phyloP scores from a whole-genome alignment of 2,113 vertebrate genomes.

The Murina feae region DNA sequence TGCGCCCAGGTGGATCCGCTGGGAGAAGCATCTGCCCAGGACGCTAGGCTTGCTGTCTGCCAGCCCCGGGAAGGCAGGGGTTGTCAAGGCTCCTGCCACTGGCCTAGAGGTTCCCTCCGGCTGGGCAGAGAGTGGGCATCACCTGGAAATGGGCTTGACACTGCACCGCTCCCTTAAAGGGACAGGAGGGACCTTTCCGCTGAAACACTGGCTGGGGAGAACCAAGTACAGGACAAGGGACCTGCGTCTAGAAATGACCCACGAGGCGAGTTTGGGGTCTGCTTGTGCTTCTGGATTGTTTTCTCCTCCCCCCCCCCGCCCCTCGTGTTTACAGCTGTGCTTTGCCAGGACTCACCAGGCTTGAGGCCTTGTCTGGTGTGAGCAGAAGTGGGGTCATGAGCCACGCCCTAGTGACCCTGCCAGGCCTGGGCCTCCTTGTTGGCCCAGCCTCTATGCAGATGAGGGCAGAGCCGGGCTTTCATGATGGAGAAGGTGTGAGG shows the following conservation, averaged over 20 bases:
- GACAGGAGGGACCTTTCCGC: neutral
- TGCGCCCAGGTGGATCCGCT: fast-evolving
- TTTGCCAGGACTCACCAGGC: neutral
- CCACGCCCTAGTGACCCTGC: neutral
- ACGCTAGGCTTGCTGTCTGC: neutral
- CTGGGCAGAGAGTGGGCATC: neutral
- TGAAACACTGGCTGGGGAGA: neutral
- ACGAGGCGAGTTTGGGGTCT: neutral
- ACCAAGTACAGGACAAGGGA: neutral
- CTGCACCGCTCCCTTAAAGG: fast-evolving
- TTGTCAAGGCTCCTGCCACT: neutral
- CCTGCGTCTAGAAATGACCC: neutral
- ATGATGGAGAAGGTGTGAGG: no score
- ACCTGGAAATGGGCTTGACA: neutral
- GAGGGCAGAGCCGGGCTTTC: neutral
- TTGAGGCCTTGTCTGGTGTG: fast-evolving
- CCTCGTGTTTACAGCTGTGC: neutral
- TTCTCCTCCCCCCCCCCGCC: neutral
- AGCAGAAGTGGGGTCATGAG: neutral
- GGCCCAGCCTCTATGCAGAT: neutral
- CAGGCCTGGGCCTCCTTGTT: neutral
- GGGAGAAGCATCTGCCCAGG: fast-evolving
- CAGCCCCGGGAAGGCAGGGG: neutral
- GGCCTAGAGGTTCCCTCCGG: neutral
- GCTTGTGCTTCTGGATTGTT: neutral